Evolutionary conservation across 2,888 invertebrate species (phyloP).

Genomic region (Melieria crassipennis): DNA sequence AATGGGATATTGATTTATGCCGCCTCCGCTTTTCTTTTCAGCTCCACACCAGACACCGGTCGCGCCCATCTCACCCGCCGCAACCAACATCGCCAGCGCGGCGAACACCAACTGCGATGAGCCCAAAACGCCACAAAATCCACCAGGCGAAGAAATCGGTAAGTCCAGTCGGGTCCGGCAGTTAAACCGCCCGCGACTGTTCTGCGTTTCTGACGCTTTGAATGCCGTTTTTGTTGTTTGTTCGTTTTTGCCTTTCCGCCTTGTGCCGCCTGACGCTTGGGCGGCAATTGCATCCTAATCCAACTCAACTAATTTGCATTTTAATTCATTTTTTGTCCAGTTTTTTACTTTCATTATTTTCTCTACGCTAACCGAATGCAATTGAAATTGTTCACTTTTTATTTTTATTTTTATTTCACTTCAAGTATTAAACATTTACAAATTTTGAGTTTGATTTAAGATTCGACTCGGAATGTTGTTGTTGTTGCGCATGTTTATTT

Average conservation of each 20-base stretch:
- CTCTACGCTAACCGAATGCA: constrained; percentile 18
- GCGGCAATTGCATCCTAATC: constrained; percentile 8
- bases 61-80: constrained; percentile 40
- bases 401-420: constrained; percentile 8
- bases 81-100: constrained; percentile 29
- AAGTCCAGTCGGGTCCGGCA: constrained; percentile 42
- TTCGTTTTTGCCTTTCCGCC: constrained; percentile 43
- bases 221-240: constrained; percentile 55
- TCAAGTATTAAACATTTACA: constrained; percentile 12
- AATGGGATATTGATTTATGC: too few species aligned
- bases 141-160: constrained; percentile 59
- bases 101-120: constrained; percentile 43
- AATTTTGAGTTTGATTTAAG: constrained; percentile 16
- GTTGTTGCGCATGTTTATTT: constrained; percentile 35
- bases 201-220: constrained; percentile 44
- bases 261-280: constrained; percentile 32
- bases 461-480: constrained; percentile 38
- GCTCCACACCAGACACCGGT: constrained; percentile 55
- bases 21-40: constrained; percentile 32
- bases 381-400: constrained; percentile 14
- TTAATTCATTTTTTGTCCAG: constrained; percentile 38
- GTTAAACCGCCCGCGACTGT: not conserved
- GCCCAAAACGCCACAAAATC: constrained; percentile 52
- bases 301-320: constrained; percentile 38
- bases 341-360: constrained; percentile 17